Percentiles rank a stretch among this genome's conserved stretches.
Evolutionary conservation across 1,140 invertebrate species (phyloP).

Genomic region (Caerostris darwini): DNA sequence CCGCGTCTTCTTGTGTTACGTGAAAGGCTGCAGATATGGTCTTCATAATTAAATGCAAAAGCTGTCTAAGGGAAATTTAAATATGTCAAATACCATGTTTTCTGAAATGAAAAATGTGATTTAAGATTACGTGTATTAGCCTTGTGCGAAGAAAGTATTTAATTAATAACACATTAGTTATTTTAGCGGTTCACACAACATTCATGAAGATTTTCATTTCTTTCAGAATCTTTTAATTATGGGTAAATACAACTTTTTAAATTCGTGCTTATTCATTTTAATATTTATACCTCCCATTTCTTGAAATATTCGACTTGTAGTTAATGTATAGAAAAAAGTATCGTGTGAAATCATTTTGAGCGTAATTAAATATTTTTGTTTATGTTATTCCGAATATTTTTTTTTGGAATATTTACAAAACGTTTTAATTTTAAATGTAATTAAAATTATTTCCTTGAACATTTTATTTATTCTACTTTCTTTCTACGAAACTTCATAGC

Average conservation of each 20-base stretch:
- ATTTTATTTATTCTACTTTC: no score
- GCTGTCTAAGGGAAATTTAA: conserved; percentile 35
- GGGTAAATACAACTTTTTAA: neutral
- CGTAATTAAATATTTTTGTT: no score
- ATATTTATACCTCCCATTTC: neutral
- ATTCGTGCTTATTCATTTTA: neutral
- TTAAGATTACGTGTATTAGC: neutral
- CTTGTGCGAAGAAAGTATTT: conserved; percentile 1
- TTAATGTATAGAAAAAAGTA: neutral
- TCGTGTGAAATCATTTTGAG: no score
- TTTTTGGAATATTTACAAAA: no score
- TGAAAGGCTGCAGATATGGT: neutral
- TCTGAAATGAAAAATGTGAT: conserved; percentile 36
- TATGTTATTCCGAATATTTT: no score
- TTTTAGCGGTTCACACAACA: neutral
- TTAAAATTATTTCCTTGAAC: no score
- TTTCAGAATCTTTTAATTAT: neutral
- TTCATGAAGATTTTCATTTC: neutral
- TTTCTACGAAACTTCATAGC: neutral
- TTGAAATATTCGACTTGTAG: neutral
- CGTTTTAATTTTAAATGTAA: no score
- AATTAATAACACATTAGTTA: conserved; percentile 18
- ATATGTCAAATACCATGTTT: conserved; percentile 43
- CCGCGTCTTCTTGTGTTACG: neutral
- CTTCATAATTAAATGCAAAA: conserved; percentile 47